These are phyloP conservation scores for Standfussiana lucernea DNA, from an alignment of 2,888 invertebrate species.

Conservation along the genomic window DNA sequence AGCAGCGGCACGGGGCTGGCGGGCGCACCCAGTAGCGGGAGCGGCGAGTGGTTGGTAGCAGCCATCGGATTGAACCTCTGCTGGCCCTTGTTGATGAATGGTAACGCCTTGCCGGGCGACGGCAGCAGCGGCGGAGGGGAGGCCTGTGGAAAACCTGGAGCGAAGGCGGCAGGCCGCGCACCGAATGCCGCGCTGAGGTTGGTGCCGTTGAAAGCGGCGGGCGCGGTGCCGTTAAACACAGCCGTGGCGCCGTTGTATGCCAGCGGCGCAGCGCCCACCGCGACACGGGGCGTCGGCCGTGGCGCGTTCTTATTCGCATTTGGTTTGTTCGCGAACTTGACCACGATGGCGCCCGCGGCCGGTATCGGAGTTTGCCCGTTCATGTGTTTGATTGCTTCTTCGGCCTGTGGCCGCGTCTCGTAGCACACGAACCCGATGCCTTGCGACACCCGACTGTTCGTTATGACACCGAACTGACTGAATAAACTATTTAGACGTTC, in stretches of 20 bases:
- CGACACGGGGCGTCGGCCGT: slow-evolving; percentile 81
- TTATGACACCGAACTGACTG: slow-evolving; percentile 86
- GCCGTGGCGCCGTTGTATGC: slow-evolving; percentile 86
- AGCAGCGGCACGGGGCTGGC: slow-evolving; percentile 87
- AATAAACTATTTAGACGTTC: slow-evolving; percentile 87
- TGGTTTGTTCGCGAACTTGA: slow-evolving; percentile 89
- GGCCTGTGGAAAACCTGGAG: slow-evolving; percentile 85
- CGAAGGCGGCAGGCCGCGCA: slow-evolving; percentile 82
- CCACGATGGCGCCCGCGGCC: slow-evolving; percentile 86
- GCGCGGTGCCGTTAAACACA: slow-evolving; percentile 83
- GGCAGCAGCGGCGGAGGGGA: slow-evolving; percentile 88
- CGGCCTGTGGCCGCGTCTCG: slow-evolving; percentile 86
- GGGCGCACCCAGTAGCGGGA: slow-evolving; percentile 86
- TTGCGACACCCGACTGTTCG: slow-evolving; percentile 89
- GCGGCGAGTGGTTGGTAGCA: slow-evolving; percentile 85
- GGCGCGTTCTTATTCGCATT: slow-evolving; percentile 85
- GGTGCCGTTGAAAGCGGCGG: slow-evolving; percentile 84
- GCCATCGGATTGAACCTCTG: slow-evolving; percentile 90
- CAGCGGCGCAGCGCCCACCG: slow-evolving; percentile 78
- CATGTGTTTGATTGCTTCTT: slow-evolving; percentile 87
- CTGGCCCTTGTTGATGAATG: slow-evolving; percentile 89
- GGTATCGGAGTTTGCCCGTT: slow-evolving; percentile 87
- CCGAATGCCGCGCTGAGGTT: slow-evolving; percentile 84
- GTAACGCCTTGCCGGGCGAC: slow-evolving; percentile 88
- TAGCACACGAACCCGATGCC: slow-evolving; percentile 89